These are phyloP conservation scores for Meandrusa payeni DNA, from an alignment of 2,888 invertebrate genomes.

Conservation along the genomic window DNA sequence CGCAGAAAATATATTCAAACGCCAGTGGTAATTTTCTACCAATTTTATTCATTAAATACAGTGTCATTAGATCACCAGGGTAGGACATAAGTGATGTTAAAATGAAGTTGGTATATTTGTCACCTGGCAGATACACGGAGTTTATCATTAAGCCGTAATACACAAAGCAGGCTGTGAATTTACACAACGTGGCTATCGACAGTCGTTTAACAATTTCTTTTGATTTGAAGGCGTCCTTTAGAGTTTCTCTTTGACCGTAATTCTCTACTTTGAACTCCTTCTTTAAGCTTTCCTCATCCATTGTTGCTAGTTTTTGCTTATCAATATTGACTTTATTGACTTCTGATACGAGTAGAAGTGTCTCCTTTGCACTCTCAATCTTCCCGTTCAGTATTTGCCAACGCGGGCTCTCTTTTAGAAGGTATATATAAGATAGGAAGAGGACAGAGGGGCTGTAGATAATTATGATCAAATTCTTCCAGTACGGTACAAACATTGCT, in stretches of 20 bases:
- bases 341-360: slow-evolving; percentile 44
- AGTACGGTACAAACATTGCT: slow-evolving; percentile 55
- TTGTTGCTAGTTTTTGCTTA: slow-evolving; percentile 39
- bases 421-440: slow-evolving; percentile 44
- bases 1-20: slow-evolving; percentile 48
- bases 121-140: slow-evolving; percentile 61
- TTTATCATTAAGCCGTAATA: slow-evolving; percentile 63
- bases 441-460: slow-evolving; percentile 54
- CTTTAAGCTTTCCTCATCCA: slow-evolving; percentile 44
- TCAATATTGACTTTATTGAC: slow-evolving; percentile 53
- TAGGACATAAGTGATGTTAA: slow-evolving; percentile 60
- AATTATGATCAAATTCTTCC: slow-evolving; percentile 54
- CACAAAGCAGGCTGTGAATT: slow-evolving; percentile 57
- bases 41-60: slow-evolving; percentile 58
- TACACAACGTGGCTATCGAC: slow-evolving; percentile 40
- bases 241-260: slow-evolving; percentile 40
- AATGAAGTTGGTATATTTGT: slow-evolving; percentile 61
- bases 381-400: slow-evolving; percentile 61
- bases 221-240: slow-evolving; percentile 46
- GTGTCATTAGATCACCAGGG: slow-evolving; percentile 56
- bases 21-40: slow-evolving; percentile 56
- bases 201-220: slow-evolving; percentile 50
- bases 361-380: slow-evolving; percentile 46
- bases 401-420: slow-evolving; percentile 57
- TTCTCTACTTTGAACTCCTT: not conserved